Conservation (phyloP, 2,888 invertebrate genomes). For the Miltochrista miniata region DNA sequence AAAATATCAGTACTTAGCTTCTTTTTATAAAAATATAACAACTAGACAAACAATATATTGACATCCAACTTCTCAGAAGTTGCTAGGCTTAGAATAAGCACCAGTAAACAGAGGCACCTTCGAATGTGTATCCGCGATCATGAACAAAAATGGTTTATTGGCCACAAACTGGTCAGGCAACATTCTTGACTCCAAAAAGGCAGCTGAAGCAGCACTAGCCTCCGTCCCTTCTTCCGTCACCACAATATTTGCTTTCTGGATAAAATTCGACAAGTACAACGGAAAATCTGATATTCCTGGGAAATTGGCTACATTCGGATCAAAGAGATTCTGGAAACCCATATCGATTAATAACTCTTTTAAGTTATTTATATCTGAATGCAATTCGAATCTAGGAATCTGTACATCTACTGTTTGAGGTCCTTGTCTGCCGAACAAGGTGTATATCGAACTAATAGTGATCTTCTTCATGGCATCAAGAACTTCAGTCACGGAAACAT, state of each 20-base stretch:
- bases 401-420: slow-evolving; percentile 77
- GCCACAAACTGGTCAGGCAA: slow-evolving; percentile 48
- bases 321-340: slow-evolving; percentile 64
- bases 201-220: slow-evolving; percentile 52
- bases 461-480: slow-evolving; percentile 72
- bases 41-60: too few relatives aligned
- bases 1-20: too few relatives aligned
- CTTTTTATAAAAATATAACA: too few relatives aligned
- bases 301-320: slow-evolving; percentile 50
- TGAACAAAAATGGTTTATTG: slow-evolving; percentile 69
- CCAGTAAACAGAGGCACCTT: slow-evolving; percentile 65
- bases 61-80: slow-evolving; percentile 32
- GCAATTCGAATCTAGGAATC: slow-evolving; percentile 84
- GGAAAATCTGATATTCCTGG: slow-evolving; percentile 50
- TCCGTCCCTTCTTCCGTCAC: slow-evolving; percentile 68
- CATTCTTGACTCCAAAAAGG: slow-evolving; percentile 42
- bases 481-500: slow-evolving; percentile 65
- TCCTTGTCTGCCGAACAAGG: slow-evolving; percentile 56
- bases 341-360: slow-evolving; percentile 72
- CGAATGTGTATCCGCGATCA: slow-evolving; percentile 61
- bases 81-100: slow-evolving; percentile 67
- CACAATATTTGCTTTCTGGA: slow-evolving; percentile 70
- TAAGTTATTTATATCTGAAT: slow-evolving; percentile 71
- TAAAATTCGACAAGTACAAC: slow-evolving; percentile 57
- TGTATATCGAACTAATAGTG: slow-evolving; percentile 73